Percentiles rank a stretch among this genome's conserved stretches.
Conservation (phyloP, 2,797 vertebrate genomes). For the Pipistrellus nathusii region DNA sequence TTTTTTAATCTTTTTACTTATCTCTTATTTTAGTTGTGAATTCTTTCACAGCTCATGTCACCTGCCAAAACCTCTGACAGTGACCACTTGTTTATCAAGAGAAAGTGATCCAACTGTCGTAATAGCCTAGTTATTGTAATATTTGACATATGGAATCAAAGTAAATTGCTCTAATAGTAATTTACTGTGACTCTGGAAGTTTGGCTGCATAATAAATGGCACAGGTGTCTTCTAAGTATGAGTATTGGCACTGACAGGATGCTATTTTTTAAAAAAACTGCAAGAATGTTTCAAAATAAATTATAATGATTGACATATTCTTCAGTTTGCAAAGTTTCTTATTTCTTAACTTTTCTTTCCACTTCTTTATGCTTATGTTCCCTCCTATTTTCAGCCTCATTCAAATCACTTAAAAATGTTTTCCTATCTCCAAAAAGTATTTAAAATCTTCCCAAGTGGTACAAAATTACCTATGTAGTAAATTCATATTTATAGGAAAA, state of each 20-base stretch:
- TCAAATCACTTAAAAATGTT: slow-evolving; percentile 51
- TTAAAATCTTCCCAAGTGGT: slow-evolving; percentile 46
- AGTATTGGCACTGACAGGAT: not conserved
- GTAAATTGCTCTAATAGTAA: slow-evolving; percentile 23
- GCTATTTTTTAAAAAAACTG: not conserved
- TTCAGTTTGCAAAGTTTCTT: slow-evolving; percentile 47
- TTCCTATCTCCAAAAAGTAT: not conserved
- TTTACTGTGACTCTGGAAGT: not conserved
- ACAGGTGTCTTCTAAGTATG: slow-evolving; percentile 3
- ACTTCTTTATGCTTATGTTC: slow-evolving; percentile 39
- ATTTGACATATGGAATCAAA: slow-evolving; percentile 3
- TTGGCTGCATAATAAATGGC: not conserved
- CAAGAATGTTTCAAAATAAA: slow-evolving; percentile 51
- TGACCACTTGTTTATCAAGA: not conserved
- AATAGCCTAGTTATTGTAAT: not conserved
- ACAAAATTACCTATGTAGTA: slow-evolving; percentile 22
- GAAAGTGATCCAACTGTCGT: not conserved
- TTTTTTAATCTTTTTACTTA: too few relatives aligned
- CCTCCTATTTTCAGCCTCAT: slow-evolving; percentile 57
- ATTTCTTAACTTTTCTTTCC: slow-evolving; percentile 48
- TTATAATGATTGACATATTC: slow-evolving; percentile 52
- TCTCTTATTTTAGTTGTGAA: too few relatives aligned
- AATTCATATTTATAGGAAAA: slow-evolving; percentile 55
- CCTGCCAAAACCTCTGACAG: too few relatives aligned
- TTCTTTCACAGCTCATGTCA: too few relatives aligned